Evolutionary conservation across 35 echinoderm and acorn worm genomes (phyloP), one percentile per base, ranked within the genome.

Genomic region (Apostichopus californicus): DNA sequence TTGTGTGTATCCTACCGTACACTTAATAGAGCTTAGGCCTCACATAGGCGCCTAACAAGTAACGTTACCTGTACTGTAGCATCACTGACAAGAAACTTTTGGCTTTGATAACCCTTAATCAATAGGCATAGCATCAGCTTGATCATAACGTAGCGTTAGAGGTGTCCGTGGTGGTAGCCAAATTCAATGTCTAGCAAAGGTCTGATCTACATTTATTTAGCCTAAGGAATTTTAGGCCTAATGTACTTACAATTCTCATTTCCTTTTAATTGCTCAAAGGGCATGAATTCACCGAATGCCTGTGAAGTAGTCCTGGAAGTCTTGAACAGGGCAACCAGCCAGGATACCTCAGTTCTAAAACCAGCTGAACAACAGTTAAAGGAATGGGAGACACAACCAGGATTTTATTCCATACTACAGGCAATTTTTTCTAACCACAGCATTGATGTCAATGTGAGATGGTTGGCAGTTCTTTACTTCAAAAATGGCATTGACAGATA

Each of bases 401-500:
- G 97, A 22, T 98, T 98, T 79, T 94, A 98, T 65, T 90, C 95
- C 1, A 90, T 96, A 22, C 91, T 98, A 6, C 93, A 94, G 87
- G 93, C 95, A 8, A 98, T 98, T 24, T 96, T 94, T 71, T 91
- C 79, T 14, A 98, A 96, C 55, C 95, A 96, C 91, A 94, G 80
- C 56, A 60, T 98, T 93, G 93, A 94, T 84, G 94, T 94, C 4
- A 98, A 98, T 93, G 94, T 98, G 6, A 90, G 97, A 59, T 98
- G 97, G 97, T 64, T 98, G 23, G 97, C 97, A 52, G 97, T 98
- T 5, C 81, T 98, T 21, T 98, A 94, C 66, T 98, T 98, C 87
- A 98, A 98, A 79, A 98, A 98, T 93, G 97, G 97, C 52, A 93
- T 98, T 52, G 97, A 96, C 22, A 90, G 95, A 87, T 96, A 98